These are phyloP conservation scores for Drosophila limbata DNA, from an alignment of 2,888 invertebrate species.

Conservation along the genomic window DNA sequence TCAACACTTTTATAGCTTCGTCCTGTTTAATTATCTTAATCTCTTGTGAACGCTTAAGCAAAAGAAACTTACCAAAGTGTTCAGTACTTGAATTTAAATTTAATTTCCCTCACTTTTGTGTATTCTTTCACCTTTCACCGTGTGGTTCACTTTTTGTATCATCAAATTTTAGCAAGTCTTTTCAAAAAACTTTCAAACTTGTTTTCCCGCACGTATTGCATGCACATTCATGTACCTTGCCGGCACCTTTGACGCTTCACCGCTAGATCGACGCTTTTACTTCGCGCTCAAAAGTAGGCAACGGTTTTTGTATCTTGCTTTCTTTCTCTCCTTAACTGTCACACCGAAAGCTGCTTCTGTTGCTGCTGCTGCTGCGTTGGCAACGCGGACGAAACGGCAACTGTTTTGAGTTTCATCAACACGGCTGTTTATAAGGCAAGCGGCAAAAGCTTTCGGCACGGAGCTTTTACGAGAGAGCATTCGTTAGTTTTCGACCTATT, in stretches of 20 bases:
- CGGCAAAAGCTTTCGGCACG: slow-evolving; percentile 51
- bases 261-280: slow-evolving; percentile 23
- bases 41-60: slow-evolving; percentile 25
- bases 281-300: slow-evolving; percentile 55
- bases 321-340: background rate
- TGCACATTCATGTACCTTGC: slow-evolving; percentile 40
- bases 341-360: slow-evolving; percentile 17
- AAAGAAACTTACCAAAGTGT: slow-evolving; percentile 44
- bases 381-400: slow-evolving; percentile 74
- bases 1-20: slow-evolving; percentile 7
- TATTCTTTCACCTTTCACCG: slow-evolving; percentile 33
- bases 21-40: slow-evolving; percentile 32
- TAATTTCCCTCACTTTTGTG: slow-evolving; percentile 9
- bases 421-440: slow-evolving; percentile 61
- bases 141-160: slow-evolving; percentile 24
- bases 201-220: slow-evolving; percentile 12
- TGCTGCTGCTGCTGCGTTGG: slow-evolving; percentile 47
- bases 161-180: background rate
- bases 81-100: slow-evolving; percentile 22
- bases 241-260: slow-evolving; percentile 32
- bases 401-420: slow-evolving; percentile 66
- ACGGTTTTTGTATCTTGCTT: slow-evolving; percentile 24
- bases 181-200: slow-evolving; percentile 26
- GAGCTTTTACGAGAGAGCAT: slow-evolving; percentile 56
- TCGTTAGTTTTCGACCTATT: slow-evolving; percentile 45